phyloP scores from a whole-genome alignment of 53 echinoderm and acorn worm species.

The Mesocentrotus franciscanus region DNA sequence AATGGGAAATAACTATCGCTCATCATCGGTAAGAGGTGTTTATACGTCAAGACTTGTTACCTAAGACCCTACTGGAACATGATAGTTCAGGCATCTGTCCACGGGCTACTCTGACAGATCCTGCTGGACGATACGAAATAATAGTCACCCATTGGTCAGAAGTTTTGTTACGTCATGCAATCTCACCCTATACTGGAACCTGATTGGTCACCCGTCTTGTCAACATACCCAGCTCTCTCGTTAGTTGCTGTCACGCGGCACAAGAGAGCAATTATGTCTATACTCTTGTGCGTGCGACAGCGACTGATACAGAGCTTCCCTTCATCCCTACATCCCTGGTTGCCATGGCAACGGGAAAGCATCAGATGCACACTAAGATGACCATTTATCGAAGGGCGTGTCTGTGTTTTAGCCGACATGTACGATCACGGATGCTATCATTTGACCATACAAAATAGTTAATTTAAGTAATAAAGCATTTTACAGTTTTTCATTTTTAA shows the following conservation, averaged over 20 bases:
- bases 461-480: no score
- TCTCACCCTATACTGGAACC: background rate
- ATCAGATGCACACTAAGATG: background rate
- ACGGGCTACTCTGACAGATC: background rate
- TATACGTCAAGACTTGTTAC: no score
- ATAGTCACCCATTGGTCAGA: background rate
- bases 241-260: slow-evolving; percentile 96
- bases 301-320: slow-evolving; percentile 86
- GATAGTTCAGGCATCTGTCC: background rate
- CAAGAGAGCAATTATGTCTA: slow-evolving; percentile 78
- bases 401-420: no score
- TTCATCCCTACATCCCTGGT: background rate
- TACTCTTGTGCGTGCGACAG: slow-evolving; percentile 99
- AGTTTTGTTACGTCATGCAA: background rate
- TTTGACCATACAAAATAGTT: no score
- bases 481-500: no score
- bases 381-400: background rate
- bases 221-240: slow-evolving; percentile 52
- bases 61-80: background rate
- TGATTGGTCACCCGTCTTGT: background rate
- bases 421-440: no score
- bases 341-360: background rate
- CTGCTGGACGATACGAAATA: background rate
- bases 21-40: background rate
- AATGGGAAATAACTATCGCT: background rate